Percentiles rank a stretch among this genome's conserved stretches.
These are phyloP conservation scores for Hypolimnas misippus DNA, from an alignment of 2,888 invertebrate genomes.

Conservation along the genomic window DNA sequence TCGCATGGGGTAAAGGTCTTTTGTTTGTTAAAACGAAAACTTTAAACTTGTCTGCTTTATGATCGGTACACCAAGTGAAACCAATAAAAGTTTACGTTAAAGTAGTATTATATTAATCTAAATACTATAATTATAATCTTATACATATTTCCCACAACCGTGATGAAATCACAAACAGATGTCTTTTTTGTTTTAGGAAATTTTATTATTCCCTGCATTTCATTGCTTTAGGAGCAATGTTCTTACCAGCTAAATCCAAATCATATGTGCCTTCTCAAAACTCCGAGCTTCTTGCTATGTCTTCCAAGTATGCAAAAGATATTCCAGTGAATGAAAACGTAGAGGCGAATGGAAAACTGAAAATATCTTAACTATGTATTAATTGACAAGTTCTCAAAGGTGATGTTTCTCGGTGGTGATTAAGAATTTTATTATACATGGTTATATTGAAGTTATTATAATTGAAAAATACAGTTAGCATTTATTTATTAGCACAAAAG, in stretches of 20 bases:
- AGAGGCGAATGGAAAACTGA: constrained; percentile 63
- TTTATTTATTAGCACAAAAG: constrained; percentile 6
- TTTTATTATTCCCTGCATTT: constrained; percentile 82
- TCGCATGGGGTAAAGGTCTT: no score
- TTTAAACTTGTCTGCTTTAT: no score
- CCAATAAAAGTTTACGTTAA: no score
- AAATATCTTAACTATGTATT: constrained; percentile 30
- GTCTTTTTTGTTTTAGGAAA: constrained; percentile 72
- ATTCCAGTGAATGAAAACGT: constrained; percentile 46
- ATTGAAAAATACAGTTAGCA: neutral
- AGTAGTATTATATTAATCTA: no score
- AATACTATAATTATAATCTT: no score
- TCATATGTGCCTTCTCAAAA: constrained; percentile 31
- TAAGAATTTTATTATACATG: neutral
- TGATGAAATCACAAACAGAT: neutral
- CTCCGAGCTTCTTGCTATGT: constrained; percentile 49
- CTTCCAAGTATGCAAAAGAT: constrained; percentile 51
- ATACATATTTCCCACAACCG: no score
- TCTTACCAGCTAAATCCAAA: constrained; percentile 62
- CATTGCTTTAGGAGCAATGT: constrained; percentile 73
- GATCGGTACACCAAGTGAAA: no score
- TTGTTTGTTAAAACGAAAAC: no score
- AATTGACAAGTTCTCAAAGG: neutral
- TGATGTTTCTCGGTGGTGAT: neutral
- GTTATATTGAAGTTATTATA: constrained; percentile 1